Evolutionary conservation across 2,888 invertebrate species (phyloP), one percentile per base, ranked within the genome.

Genomic region (Seira sanloemensis): DNA sequence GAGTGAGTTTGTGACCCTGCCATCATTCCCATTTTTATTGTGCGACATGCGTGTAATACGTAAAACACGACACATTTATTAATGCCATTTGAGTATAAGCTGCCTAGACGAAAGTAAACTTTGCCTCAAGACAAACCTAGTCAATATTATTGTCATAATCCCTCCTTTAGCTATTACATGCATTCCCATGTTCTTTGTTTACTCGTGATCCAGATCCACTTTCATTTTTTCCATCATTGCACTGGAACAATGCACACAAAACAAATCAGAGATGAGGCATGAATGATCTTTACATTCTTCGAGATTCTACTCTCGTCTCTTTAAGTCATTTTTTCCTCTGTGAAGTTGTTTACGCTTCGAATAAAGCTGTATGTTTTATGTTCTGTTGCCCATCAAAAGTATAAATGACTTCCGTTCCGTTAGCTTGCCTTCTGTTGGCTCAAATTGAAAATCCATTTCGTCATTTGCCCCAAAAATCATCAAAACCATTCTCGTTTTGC

Each of bases 131-230:
- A 50, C 2, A 50, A 12, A n/a, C n/a, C 37, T 37, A 37, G 37
- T 37, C 37, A 37, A n/a, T 12, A 37, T 2, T 16, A 50, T 50
- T 7, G 50, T 50, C 50, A 50, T 50, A 50, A 50, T 50, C 50
- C 16, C 16, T 50, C 50, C 50, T 1, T n/a, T 12, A 50, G 50
- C 50, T n/a, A 50, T 12, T 50, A 37, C 37, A 37, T 50, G 50
- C 50, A 50, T 50, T 50, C n/a, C n/a, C n/a, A n/a, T n/a, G n/a
- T n/a, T n/a, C n/a, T n/a, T 50, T 50, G 50, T 50, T 50, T 50
- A 18, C 16, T 50, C 50, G n/a, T 50, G 5, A 50, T n/a, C 50
- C 12, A n/a, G 50, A 16, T 50, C 50, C 50, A n/a, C n/a, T n/a
- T n/a, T n/a, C n/a, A n/a, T n/a, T n/a, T n/a, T n/a, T n/a, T n/a